Base-by-base conservation (phyloP, 1,140 invertebrate species). In the Eriosoma lanigerum region DNA sequence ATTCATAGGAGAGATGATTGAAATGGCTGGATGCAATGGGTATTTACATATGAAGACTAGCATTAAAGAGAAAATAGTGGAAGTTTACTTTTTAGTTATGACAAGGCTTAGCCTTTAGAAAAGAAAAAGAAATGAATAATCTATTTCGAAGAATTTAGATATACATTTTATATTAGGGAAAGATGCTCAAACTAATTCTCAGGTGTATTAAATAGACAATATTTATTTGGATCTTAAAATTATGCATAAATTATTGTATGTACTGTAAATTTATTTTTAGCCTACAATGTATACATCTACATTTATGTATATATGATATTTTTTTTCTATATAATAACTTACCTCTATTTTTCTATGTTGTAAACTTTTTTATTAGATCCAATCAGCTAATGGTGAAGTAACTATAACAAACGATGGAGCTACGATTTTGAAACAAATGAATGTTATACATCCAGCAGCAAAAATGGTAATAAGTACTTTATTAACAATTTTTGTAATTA, bases 351-450 rank as follows among this genome's bases (percentile, higher is more conserved):
- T 29, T 48, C 48, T 64, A 32, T 52, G 10, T 50, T 68, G 10
- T 72, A 82, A 84, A 75, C 83, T 83, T 52, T 82, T 83, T 83
- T 86, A 87, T 81, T 83, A 92, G 94, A 99, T 99, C 83, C 98
- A 99, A 90, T 89, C 95, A 66, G 90, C 90, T 19, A 98, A 97
- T 89, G 97, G 97, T 13, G 97, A 98, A 90, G 98, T 99, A 0
- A 99, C 97, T 13, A 99, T 99, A 81, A 99, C 98, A 64, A 99
- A 99, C 89, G 98, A 99, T 90, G 98, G 98, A 82, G 98, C 98
- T 38, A 99, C 98, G 38, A 99, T 99, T 88, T 87, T 99, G 54
- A 98, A 99, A 87, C 93, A 99, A 88, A 99, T 99, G 93, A 96
- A 97, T 88, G 96, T 99, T 13, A 89, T 97, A 83, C 98, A 99